phyloP scores from a whole-genome alignment of 1,140 invertebrate species.

The Monochamus saltuarius region DNA sequence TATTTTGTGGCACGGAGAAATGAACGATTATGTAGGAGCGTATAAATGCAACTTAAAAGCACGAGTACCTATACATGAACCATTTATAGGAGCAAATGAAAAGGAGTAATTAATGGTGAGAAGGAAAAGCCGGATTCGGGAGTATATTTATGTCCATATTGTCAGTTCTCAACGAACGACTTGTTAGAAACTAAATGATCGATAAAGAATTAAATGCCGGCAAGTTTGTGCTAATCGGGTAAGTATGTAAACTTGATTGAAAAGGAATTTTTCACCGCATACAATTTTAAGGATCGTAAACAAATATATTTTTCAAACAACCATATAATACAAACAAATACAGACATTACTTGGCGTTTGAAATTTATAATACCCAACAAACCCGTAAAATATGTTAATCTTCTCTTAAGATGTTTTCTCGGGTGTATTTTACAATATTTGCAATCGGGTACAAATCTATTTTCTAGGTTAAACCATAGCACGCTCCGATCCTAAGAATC shows the following conservation, averaged over 20 bases:
- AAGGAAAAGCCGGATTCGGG: constrained; percentile 10
- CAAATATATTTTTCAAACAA: constrained; percentile 9
- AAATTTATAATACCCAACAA: neutral
- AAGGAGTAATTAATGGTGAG: constrained; percentile 16
- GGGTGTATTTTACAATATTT: constrained; percentile 19
- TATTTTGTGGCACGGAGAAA: too few relatives aligned
- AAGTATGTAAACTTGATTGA: constrained; percentile 5
- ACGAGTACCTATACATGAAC: too few relatives aligned
- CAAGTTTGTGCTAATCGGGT: neutral
- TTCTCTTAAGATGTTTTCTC: constrained; percentile 14
- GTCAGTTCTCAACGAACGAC: constrained; percentile 12
- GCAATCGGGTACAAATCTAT: constrained; percentile 24
- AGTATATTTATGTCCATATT: constrained; percentile 17
- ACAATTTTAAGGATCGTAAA: constrained; percentile 14
- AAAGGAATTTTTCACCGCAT: constrained; percentile 12
- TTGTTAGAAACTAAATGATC: constrained; percentile 11
- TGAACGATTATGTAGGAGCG: too few relatives aligned
- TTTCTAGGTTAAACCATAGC: constrained; percentile 22
- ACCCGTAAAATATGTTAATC: constrained; percentile 16
- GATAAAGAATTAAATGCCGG: constrained; percentile 12
- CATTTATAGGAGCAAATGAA: neutral
- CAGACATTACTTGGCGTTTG: constrained; percentile 19
- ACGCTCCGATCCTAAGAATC: constrained; percentile 22
- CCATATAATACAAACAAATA: constrained; percentile 15
- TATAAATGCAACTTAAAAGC: too few relatives aligned